Conservation (phyloP, 1,140 invertebrate genomes). For the Eupristina koningsbergeri region DNA sequence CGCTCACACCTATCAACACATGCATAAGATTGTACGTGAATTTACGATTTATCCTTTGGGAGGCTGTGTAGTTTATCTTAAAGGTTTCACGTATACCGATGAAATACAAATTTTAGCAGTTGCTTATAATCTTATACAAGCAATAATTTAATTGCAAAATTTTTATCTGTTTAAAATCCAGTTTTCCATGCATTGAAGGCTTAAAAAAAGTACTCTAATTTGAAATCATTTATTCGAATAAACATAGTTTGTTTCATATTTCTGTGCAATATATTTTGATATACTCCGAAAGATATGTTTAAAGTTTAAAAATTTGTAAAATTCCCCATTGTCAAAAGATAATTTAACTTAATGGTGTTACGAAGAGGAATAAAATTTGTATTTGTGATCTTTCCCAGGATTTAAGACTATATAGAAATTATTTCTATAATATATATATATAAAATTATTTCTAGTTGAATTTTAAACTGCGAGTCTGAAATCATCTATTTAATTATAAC, state of each 20-base stretch:
- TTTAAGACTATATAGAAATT: not conserved
- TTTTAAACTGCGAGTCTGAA: not conserved
- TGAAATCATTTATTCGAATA: not conserved
- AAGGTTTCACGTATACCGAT: not conserved
- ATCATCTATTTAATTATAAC: not conserved
- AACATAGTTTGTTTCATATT: not conserved
- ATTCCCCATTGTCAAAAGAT: slow-evolving; percentile 9
- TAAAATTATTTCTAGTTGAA: not conserved
- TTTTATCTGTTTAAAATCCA: not conserved
- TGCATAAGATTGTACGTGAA: not conserved
- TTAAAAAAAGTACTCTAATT: not conserved
- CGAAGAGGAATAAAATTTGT: not conserved
- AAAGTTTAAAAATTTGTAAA: not conserved
- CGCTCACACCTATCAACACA: not conserved
- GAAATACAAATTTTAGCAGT: not conserved
- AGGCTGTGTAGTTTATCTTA: not conserved
- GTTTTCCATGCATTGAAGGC: not conserved
- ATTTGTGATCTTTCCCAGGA: not conserved
- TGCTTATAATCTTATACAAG: not conserved
- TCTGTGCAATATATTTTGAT: slow-evolving; percentile 4
- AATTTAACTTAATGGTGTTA: slow-evolving; percentile 5
- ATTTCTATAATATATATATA: not conserved
- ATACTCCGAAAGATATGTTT: not conserved
- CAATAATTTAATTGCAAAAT: not conserved
- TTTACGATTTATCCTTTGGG: not conserved